Conservation (phyloP, 2,113 vertebrate species). For the Ceyx cyanopectus region DNA sequence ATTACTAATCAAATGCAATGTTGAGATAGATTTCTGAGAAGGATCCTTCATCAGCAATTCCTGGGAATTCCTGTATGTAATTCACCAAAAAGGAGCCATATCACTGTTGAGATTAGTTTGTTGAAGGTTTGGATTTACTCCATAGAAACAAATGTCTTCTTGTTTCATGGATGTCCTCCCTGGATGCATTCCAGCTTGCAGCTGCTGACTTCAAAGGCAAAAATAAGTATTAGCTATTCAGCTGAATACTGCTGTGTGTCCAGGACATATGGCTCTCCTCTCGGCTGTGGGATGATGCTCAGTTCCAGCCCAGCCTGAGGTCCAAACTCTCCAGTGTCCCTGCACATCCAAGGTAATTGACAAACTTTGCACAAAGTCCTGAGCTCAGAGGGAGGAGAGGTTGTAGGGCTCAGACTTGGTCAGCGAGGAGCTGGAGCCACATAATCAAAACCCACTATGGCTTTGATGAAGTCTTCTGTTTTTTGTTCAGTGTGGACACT, state of each 20-base stretch:
- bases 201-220: background rate
- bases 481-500: background rate
- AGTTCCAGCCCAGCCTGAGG: background rate
- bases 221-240: background rate
- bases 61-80: background rate
- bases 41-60: background rate
- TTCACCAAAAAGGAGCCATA: background rate
- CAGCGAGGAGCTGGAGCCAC: background rate
- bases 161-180: background rate
- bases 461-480: background rate
- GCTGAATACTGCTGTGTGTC: background rate
- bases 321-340: background rate
- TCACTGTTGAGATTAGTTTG: background rate
- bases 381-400: background rate
- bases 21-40: background rate
- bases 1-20: background rate
- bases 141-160: background rate
- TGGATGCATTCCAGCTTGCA: background rate
- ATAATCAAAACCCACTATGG: background rate
- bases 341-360: background rate
- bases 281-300: background rate
- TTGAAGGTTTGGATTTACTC: background rate
- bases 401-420: background rate
- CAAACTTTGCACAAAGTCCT: background rate
- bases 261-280: background rate